Base-by-base conservation (phyloP, 2,888 invertebrate species). In the Rhodophaea formosa region DNA sequence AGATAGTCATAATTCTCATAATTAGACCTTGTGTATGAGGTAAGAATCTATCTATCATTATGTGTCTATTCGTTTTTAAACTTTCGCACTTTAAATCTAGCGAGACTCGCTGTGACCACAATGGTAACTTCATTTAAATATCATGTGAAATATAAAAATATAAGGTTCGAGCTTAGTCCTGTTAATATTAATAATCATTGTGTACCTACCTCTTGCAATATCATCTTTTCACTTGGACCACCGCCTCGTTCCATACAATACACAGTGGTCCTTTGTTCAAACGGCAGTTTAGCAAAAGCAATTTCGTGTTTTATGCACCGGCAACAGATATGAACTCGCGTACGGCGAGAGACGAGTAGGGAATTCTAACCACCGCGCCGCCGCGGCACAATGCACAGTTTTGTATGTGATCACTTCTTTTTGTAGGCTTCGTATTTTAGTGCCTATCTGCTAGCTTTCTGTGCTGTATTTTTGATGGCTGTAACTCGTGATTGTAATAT, bases 241-340 rank as follows among this genome's bases (percentile, higher is more conserved):
- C 29, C 29, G 43, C 23, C 58, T 30, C 71, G 66, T 67, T 62
- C 65, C 68, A 70, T 73, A 75, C 78, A 77, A 74, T 76, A 69
- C 70, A 63, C 68, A 71, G 71, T 65, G 70, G 67, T 69, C 79
- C 82, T 83, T 87, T 87, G 88, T 87, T 82, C 85, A 71, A 62
- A 64, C 68, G 70, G 79, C 75, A 81, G 85, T 86, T 85, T 82
- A 83, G 82, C 80, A 71, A 82, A 84, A 83, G 88, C 86, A 83
- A 86, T 87, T 87, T 83, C 70, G 66, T 77, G 82, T 86, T 86
- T 86, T 84, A 86, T 81, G 80, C 75, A 68, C 72, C 58, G 64
- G 69, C 71, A 69, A 71, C 76, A 78, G 78, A 82, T 78, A 82
- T 69, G 68, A 67, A 67, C 57, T 58, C 43, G 61, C 62, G 65